Conservation (phyloP, 2,797 vertebrate species). For the Xerus rutilus region DNA sequence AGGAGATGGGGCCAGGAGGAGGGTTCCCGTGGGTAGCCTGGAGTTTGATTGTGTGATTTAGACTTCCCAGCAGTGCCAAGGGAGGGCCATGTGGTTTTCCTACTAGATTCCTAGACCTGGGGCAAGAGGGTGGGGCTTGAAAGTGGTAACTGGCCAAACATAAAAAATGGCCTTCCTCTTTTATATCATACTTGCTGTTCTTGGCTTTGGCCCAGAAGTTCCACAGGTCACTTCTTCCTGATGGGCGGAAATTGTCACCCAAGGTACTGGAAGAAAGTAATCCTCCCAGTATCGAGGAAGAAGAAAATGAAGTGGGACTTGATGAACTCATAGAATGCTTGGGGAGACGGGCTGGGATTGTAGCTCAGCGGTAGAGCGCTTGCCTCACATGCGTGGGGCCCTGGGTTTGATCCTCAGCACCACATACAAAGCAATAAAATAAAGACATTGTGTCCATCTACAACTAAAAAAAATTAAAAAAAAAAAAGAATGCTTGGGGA, state of each 20-base stretch:
- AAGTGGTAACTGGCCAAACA: background rate
- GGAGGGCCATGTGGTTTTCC: background rate
- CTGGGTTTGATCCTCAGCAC: no score
- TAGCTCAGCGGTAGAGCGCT: no score
- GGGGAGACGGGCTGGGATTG: no score
- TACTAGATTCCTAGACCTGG: background rate
- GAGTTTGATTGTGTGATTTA: background rate
- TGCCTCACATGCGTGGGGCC: no score
- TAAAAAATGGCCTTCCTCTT: background rate
- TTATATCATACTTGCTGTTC: background rate
- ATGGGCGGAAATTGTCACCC: background rate
- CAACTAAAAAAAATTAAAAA: no score
- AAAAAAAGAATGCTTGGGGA: background rate
- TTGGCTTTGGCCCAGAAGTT: background rate
- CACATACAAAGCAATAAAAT: no score
- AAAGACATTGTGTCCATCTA: no score
- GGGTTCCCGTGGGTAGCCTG: background rate
- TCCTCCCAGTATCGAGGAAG: background rate
- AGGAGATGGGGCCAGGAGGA: background rate
- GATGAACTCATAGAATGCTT: background rate
- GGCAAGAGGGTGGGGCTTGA: background rate
- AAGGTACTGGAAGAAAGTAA: background rate
- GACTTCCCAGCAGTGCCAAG: background rate
- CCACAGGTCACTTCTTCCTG: background rate
- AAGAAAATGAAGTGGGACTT: background rate